Percentiles rank a stretch among this genome's conserved stretches.
Conservation (phyloP, 2,888 invertebrate species). For the Sinodicranocentrus sp. region DNA sequence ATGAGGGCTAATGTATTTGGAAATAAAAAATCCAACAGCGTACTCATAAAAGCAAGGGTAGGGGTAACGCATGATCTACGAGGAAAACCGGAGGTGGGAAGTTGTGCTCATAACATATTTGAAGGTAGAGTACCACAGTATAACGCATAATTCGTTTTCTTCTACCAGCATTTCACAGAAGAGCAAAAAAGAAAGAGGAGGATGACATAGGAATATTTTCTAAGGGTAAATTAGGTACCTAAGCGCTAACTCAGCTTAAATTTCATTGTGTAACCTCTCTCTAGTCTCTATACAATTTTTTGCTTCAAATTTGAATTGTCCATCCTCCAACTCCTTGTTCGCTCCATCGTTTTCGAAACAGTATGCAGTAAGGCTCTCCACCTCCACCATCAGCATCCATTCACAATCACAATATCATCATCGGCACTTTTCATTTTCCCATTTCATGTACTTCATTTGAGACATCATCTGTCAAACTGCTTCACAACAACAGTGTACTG, state of each 20-base stretch:
- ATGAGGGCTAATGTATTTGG: constrained; percentile 32
- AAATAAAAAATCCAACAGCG: constrained; percentile 13
- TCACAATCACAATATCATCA: constrained; percentile 34
- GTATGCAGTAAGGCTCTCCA: constrained; percentile 2
- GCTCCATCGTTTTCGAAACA: constrained; percentile 27
- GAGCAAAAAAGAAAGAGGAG: constrained; percentile 2
- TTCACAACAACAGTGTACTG: constrained; percentile 4
- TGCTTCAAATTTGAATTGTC: constrained; percentile 12
- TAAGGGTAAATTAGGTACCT: constrained; percentile 17
- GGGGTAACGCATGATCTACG: background rate
- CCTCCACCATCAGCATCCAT: constrained; percentile 13
- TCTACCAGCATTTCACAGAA: background rate
- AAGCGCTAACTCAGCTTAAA: background rate
- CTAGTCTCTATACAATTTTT: background rate
- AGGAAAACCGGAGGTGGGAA: constrained; percentile 48
- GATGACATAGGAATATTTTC: constrained; percentile 34
- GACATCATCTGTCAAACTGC: constrained; percentile 54
- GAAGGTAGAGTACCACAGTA: background rate
- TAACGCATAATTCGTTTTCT: constrained; percentile 4
- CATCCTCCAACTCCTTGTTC: constrained; percentile 1
- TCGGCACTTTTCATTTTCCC: constrained; percentile 37
- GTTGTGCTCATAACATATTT: background rate
- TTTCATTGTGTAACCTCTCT: background rate
- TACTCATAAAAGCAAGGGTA: background rate
- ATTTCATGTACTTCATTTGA: constrained; percentile 41